phyloP scores from a whole-genome alignment of 64 coral and sea anemone species.

The Astreopora myriophthalma region DNA sequence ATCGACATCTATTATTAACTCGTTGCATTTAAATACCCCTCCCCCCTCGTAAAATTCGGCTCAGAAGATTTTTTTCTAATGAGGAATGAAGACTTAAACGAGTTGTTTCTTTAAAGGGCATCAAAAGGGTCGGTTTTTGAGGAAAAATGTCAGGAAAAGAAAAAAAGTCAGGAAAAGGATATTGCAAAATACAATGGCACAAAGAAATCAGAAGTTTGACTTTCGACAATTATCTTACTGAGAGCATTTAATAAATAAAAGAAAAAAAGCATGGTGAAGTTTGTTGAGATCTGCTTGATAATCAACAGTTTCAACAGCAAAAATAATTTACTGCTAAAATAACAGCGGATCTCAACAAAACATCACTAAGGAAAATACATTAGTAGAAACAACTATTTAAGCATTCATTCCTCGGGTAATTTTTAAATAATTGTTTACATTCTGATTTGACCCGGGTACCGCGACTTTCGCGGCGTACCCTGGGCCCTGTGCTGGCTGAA shows the following conservation, averaged over 20 bases:
- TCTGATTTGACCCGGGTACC: slow-evolving; percentile 21
- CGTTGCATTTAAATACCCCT: not conserved
- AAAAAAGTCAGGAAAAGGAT: not conserved
- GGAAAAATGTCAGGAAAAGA: not conserved
- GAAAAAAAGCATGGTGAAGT: not conserved
- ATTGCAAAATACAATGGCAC: not conserved
- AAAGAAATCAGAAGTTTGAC: not conserved
- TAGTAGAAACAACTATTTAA: slow-evolving; percentile 19
- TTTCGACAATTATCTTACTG: not conserved
- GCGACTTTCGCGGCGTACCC: slow-evolving; percentile 17
- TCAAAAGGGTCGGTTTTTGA: not conserved
- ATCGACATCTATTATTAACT: not conserved
- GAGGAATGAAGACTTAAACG: not conserved
- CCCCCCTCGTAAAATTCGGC: not conserved
- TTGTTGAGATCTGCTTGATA: not conserved
- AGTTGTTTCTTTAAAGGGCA: not conserved
- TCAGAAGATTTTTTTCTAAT: not conserved
- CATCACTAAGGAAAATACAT: not conserved
- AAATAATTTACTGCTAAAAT: too few species aligned
- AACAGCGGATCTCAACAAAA: not conserved
- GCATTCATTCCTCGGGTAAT: not conserved
- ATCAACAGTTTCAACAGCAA: too few species aligned
- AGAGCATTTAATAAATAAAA: not conserved
- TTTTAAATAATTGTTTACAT: not conserved
- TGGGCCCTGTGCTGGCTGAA: not conserved